Evolutionary conservation across 2,113 vertebrate species (phyloP).

Genomic region (Cheirogaleus medius): DNA sequence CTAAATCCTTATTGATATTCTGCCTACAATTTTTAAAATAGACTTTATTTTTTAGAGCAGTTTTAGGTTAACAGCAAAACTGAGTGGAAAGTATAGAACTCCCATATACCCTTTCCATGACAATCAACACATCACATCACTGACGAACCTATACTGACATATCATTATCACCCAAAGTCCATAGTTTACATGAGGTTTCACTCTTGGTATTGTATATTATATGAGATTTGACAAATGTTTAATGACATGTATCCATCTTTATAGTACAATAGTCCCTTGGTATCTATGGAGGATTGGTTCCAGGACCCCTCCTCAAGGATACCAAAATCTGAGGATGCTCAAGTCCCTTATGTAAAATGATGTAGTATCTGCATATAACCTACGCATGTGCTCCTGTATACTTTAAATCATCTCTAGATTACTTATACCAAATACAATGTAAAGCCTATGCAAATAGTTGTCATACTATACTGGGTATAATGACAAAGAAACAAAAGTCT

Average conservation of each 20-base stretch:
- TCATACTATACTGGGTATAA: not conserved
- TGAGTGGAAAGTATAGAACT: not conserved
- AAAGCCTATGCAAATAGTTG: not conserved
- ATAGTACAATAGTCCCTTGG: not conserved
- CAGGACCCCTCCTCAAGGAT: not conserved
- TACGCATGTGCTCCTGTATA: not conserved
- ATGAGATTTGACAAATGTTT: not conserved
- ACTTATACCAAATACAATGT: not conserved
- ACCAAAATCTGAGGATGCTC: not conserved
- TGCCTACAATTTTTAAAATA: not conserved
- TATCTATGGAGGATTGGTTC: not conserved
- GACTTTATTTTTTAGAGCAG: not conserved
- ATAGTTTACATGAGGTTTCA: not conserved
- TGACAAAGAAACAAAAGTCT: not conserved
- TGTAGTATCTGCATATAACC: not conserved
- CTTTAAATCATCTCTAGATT: not conserved
- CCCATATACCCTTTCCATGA: not conserved
- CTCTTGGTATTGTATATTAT: not conserved
- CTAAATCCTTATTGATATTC: not conserved
- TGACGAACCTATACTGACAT: not conserved
- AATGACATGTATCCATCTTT: not conserved
- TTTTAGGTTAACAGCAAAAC: not conserved
- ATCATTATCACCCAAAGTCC: not conserved
- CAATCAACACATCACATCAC: not conserved
- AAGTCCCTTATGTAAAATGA: not conserved